These are phyloP conservation scores for Drosophila mimica DNA, from an alignment of 2,888 invertebrate species.

Conservation along the genomic window DNA sequence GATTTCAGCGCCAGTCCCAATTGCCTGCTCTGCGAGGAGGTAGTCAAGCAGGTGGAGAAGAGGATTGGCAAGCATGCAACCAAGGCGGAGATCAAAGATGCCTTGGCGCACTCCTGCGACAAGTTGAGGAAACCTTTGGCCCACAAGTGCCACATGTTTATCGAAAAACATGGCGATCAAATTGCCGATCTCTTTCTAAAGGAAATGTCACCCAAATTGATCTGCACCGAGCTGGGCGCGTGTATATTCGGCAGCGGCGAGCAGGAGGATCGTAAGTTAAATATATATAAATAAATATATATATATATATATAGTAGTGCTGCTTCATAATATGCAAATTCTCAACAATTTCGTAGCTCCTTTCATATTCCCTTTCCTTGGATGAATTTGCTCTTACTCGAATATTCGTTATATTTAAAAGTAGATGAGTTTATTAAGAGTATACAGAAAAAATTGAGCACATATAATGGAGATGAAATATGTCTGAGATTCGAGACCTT, in stretches of 20 bases:
- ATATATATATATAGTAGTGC: not conserved
- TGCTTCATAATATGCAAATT: not conserved
- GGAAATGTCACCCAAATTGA: constrained; percentile 88
- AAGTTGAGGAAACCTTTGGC: constrained; percentile 81
- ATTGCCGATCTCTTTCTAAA: constrained; percentile 89
- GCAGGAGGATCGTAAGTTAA: constrained; percentile 81
- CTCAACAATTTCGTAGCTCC: not conserved
- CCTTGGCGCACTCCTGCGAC: constrained; percentile 80
- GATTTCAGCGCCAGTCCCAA: constrained; percentile 68
- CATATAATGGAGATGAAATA: too few relatives aligned
- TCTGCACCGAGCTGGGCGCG: constrained; percentile 89
- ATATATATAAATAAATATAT: not conserved
- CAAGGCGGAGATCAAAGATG: constrained; percentile 81
- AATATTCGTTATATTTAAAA: not conserved
- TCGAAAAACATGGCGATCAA: constrained; percentile 90
- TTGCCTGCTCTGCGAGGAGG: constrained; percentile 82
- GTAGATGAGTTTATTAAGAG: not conserved
- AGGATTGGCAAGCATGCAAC: constrained; percentile 79
- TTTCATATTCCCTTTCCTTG: not conserved
- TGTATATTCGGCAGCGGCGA: constrained; percentile 85
- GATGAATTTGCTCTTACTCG: not conserved
- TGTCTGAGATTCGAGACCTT: too few relatives aligned
- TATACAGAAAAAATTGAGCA: too few relatives aligned
- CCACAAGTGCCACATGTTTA: constrained; percentile 89
- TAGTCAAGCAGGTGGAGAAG: constrained; percentile 82